Conservation (phyloP, 2,888 invertebrate species). For the Nudaria mundana region DNA sequence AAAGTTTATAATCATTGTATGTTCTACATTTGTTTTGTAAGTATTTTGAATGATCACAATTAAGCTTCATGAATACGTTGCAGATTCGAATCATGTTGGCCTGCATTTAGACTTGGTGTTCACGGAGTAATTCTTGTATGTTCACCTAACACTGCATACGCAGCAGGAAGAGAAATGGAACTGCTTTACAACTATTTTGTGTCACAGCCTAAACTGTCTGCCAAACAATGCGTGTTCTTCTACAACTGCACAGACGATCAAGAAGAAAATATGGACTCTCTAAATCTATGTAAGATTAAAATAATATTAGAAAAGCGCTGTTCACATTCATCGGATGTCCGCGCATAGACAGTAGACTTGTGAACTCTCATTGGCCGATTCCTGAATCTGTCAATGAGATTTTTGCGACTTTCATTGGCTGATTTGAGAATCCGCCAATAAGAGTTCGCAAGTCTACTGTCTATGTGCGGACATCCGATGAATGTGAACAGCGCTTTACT, state of each 20-base stretch:
- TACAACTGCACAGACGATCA: constrained; percentile 75
- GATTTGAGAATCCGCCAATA: too few species aligned
- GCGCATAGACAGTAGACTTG: too few species aligned
- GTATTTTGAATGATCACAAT: too few species aligned
- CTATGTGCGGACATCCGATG: too few species aligned
- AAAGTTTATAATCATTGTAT: too few species aligned
- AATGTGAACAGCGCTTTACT: too few species aligned
- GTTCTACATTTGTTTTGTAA: too few species aligned
- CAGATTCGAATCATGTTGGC: constrained; percentile 89
- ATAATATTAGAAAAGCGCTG: too few species aligned
- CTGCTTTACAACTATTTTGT: constrained; percentile 85
- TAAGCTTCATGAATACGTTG: constrained; percentile 20
- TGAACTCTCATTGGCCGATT: too few species aligned
- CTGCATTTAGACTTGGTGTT: constrained; percentile 85
- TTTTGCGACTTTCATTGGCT: neutral
- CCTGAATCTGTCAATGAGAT: too few species aligned
- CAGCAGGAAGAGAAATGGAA: constrained; percentile 81
- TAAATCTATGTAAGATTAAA: constrained; percentile 78
- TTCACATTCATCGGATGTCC: too few species aligned
- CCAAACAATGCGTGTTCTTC: constrained; percentile 85
- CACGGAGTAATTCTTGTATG: constrained; percentile 88
- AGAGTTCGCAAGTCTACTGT: too few species aligned
- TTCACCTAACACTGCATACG: constrained; percentile 68
- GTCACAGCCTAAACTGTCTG: constrained; percentile 83
- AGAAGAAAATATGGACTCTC: constrained; percentile 63